Base-by-base conservation (phyloP, 2,888 invertebrate species). In the Drosophila anomalata region DNA sequence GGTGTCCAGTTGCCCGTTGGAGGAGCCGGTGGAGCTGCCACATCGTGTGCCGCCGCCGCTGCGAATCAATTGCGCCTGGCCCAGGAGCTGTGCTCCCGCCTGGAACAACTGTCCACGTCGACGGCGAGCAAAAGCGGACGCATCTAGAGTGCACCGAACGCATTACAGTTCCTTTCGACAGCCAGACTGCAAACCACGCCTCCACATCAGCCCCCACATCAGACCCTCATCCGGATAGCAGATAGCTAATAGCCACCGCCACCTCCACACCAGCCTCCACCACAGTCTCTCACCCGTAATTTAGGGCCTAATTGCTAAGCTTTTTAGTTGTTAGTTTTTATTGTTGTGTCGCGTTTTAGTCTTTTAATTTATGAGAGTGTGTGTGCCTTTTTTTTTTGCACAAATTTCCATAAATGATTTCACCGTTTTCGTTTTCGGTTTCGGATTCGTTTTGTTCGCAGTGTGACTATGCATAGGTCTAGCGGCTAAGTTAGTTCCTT, bases 41-140 rank as follows among this genome's bases (percentile, higher is more conserved):
- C 81, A 20, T 80, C 90, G 50, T 91, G 90, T 24, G 90, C 91
- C 6, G 90, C 89, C 50, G 87, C 87, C 14, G 90, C 91, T 3
- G 90, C 89, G 33, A 88, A 91, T 72, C 91, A 90, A 71, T 88
- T 92, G 82, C 90, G 92, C 59, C 76, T 92, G 75, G 92, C 93
- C 17, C 93, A 93, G 73, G 93, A 93, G 81, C 85, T 93, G 67
- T 93, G 93, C 90, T 91, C 92, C 68, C 91, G 93, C 70, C 89
- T 93, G 83, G 93, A 93, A 77, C 92, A 93, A 75, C 89, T 93
- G 62, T 92, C 93, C 57, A 92, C 93, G 69, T 92, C 92, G 75
- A 92, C 81, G 39, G 36, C 73, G n/a, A 82, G 79, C 58, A 82
- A 82, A 71, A 83, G 75, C 14, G 76, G 89, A 50, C 84, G 89